Conservation (phyloP, 2,113 vertebrate genomes). For the Etheostoma spectabile region DNA sequence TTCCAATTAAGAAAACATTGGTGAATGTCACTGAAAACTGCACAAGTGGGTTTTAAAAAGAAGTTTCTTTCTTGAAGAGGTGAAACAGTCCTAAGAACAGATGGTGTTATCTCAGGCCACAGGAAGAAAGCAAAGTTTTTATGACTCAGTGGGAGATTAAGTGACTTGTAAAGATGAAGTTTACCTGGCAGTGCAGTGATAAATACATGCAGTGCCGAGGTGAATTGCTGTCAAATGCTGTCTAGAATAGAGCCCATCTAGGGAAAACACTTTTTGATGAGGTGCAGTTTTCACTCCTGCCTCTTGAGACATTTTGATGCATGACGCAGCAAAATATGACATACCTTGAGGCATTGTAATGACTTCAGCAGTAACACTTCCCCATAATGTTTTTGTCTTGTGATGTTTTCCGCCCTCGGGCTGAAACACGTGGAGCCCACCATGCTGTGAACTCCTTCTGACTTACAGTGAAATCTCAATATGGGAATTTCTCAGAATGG, state of each 20-base stretch:
- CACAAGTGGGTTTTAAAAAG: no score
- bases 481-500: slow-evolving; percentile 40
- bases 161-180: slow-evolving; percentile 52
- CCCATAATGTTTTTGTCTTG: slow-evolving; percentile 46
- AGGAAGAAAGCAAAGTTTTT: slow-evolving; percentile 31
- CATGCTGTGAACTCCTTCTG: slow-evolving; percentile 38
- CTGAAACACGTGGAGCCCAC: slow-evolving; percentile 2
- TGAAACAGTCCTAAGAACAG: slow-evolving; percentile 18
- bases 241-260: slow-evolving; percentile 33
- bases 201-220: slow-evolving; percentile 47
- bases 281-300: slow-evolving; percentile 47
- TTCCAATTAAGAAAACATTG: no score
- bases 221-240: slow-evolving; percentile 61
- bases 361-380: slow-evolving; percentile 33
- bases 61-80: not conserved
- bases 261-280: slow-evolving; percentile 60
- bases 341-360: slow-evolving; percentile 48
- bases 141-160: slow-evolving; percentile 27
- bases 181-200: slow-evolving; percentile 48
- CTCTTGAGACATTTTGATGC: slow-evolving; percentile 58
- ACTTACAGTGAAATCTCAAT: slow-evolving; percentile 48
- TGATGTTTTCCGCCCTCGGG: slow-evolving; percentile 39
- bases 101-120: slow-evolving; percentile 26
- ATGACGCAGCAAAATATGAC: slow-evolving; percentile 56
- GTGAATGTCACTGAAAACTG: no score